Evolutionary conservation across 2,888 invertebrate species (phyloP).

Genomic region (Salpingus planirostris): DNA sequence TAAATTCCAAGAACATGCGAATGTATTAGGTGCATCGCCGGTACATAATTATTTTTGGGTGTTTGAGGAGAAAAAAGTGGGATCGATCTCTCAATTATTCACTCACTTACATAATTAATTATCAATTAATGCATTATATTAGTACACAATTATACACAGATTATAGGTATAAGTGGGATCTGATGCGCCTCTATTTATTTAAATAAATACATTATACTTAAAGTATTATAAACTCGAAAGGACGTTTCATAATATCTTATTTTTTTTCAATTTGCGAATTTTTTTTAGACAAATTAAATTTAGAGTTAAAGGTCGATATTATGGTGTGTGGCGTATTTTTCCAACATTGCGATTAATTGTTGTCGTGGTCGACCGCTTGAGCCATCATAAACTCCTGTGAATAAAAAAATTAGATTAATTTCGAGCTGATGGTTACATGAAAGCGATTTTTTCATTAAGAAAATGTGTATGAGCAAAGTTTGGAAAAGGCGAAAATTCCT

Average conservation of each 20-base stretch:
- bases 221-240: not conserved
- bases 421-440: conserved; percentile 4
- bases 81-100: no score
- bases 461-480: no score
- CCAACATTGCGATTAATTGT: conserved; percentile 11
- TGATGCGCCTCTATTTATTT: not conserved
- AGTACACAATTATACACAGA: no score
- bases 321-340: conserved; percentile 9
- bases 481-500: no score
- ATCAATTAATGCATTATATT: no score
- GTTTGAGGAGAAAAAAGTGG: not conserved
- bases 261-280: conserved; percentile 2
- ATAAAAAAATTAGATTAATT: conserved; percentile 7
- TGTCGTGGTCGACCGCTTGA: conserved; percentile 14
- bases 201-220: not conserved
- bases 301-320: conserved; percentile 7
- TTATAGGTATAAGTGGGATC: no score
- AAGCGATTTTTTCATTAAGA: no score
- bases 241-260: not conserved
- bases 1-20: conserved; percentile 11
- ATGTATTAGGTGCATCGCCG: conserved; percentile 10
- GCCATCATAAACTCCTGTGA: conserved; percentile 15
- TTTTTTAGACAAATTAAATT: conserved; percentile 3
- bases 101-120: no score
- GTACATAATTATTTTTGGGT: conserved; percentile 1